Percentiles rank a stretch among this genome's conserved stretches.
Conservation (phyloP, 2,888 invertebrate genomes). For the Mylabris sibirica region DNA sequence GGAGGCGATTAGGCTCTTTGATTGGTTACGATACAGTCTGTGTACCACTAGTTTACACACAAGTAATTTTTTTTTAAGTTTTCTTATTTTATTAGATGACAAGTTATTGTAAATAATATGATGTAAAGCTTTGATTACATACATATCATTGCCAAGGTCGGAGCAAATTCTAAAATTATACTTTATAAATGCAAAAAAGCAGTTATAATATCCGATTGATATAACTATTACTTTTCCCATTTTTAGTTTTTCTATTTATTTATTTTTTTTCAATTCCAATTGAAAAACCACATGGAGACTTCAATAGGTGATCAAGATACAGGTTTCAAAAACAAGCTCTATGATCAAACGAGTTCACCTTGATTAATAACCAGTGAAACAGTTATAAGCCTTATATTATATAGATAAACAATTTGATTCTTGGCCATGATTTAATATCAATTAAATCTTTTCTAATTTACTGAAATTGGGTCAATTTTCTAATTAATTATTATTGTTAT, state of each 20-base stretch:
- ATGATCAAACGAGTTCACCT: constrained; percentile 10
- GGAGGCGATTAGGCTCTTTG: constrained; percentile 81
- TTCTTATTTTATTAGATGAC: neutral
- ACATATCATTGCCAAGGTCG: constrained; percentile 5
- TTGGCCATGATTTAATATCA: constrained; percentile 1
- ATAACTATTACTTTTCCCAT: neutral
- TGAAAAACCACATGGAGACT: neutral
- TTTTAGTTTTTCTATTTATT: too few relatives aligned
- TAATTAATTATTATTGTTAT: constrained; percentile 43
- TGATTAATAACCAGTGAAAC: constrained; percentile 1
- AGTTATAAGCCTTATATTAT: neutral
- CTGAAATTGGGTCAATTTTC: neutral
- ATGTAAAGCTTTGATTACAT: neutral
- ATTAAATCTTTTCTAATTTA: neutral
- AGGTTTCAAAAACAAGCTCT: neutral
- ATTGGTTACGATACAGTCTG: constrained; percentile 93
- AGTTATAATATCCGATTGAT: neutral
- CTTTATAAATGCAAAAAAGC: neutral
- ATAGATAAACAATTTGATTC: neutral
- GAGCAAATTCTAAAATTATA: neutral
- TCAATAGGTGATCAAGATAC: constrained; percentile 14
- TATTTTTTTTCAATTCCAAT: neutral
- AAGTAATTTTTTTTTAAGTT: constrained; percentile 70
- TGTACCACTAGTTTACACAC: constrained; percentile 91
- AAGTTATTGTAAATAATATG: neutral